These are phyloP conservation scores for Addax nasomaculatus DNA, from an alignment of 2,113 vertebrate genomes.

Conservation along the genomic window DNA sequence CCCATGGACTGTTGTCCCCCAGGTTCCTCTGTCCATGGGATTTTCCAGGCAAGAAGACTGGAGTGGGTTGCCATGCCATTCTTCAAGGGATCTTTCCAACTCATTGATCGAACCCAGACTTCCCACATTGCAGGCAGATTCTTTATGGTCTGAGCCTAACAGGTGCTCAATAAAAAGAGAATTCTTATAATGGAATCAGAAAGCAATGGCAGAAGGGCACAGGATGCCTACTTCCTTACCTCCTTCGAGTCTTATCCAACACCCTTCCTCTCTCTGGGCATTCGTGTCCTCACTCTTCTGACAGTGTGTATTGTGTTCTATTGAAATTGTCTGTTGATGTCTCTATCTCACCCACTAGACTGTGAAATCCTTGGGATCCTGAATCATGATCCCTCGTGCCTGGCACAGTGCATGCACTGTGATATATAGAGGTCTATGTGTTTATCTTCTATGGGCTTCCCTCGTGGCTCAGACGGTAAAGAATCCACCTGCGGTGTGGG, in stretches of 20 bases:
- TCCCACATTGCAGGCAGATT: background rate
- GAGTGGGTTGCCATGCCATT: background rate
- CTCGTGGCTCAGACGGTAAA: background rate
- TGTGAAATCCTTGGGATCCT: background rate
- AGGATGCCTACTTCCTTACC: background rate
- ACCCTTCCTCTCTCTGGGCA: background rate
- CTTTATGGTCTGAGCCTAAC: background rate
- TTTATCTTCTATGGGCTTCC: background rate
- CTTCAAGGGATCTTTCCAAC: background rate
- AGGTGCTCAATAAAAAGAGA: background rate
- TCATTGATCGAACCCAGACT: background rate
- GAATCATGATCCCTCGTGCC: background rate
- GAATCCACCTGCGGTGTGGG: background rate
- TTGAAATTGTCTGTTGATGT: background rate
- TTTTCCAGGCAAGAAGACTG: background rate
- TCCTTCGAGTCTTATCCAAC: background rate
- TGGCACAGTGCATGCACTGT: background rate
- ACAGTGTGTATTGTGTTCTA: background rate
- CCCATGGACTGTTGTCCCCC: background rate
- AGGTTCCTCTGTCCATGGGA: background rate
- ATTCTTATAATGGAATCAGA: background rate
- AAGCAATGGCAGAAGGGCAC: background rate
- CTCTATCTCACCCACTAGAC: background rate
- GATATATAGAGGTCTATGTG: background rate
- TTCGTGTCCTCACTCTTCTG: background rate